A percentile compares a stretch with the other conserved stretches of the same genome.
phyloP scores from a whole-genome alignment of 2,797 vertebrate genomes.

The Pyrocephalus nanus region DNA sequence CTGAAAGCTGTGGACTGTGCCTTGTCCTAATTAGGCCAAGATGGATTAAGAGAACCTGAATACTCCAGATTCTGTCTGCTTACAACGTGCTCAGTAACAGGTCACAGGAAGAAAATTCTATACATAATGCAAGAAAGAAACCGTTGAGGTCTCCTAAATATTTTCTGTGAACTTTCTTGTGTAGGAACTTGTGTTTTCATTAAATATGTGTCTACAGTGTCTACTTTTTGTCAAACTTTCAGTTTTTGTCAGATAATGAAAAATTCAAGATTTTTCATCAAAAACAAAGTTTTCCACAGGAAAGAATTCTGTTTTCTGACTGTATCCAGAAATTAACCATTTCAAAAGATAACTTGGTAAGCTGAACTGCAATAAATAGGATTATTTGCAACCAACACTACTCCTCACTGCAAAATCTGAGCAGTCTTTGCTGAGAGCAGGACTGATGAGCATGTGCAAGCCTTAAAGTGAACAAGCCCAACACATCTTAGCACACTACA shows the following conservation, averaged over 20 bases:
- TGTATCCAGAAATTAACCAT: not conserved
- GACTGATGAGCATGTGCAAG: not conserved
- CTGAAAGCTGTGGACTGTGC: too few species aligned
- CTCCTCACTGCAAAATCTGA: not conserved
- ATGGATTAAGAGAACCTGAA: too few species aligned
- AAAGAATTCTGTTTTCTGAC: slow-evolving; percentile 1
- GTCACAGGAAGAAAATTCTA: not conserved
- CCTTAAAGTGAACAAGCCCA: not conserved
- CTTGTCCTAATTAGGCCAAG: too few species aligned
- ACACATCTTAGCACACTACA: not conserved
- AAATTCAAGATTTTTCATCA: not conserved
- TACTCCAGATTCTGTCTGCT: not conserved
- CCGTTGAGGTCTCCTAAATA: not conserved
- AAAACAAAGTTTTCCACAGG: not conserved
- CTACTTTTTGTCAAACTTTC: not conserved
- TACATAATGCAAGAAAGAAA: not conserved
- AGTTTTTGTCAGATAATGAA: not conserved
- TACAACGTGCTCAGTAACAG: not conserved
- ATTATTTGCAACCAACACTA: not conserved
- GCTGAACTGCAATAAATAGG: not conserved
- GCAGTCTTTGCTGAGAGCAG: not conserved
- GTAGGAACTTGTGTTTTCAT: not conserved
- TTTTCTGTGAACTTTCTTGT: not conserved
- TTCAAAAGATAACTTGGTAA: not conserved
- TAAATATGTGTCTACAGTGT: not conserved